Base-by-base conservation (phyloP, 2,113 vertebrate species). In the Euleptes europaea region DNA sequence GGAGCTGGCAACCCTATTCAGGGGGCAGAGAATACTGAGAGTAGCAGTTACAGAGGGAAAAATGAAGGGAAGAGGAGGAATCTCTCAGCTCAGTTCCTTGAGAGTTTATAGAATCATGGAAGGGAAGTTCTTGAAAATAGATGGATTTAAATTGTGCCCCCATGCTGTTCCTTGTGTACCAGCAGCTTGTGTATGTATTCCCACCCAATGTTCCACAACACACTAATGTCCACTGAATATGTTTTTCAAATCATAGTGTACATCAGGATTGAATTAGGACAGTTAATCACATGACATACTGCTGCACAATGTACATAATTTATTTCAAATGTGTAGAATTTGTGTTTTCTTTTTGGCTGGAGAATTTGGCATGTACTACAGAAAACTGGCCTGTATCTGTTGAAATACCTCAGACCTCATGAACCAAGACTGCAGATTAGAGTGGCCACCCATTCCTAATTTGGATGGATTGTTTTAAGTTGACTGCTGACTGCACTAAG, bases 241-340 rank as follows among this genome's bases (percentile, higher is more conserved):
- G 72, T 72, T 79, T 79, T 72, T 40, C 40, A 79, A 85, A 79
- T 26, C 67, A 47, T 33, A 72, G 57, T 85, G n/a, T 71, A n/a
- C 84, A 79, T 85, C 76, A 85, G 84, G 66, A 85, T 72, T 79
- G 76, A 85, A 85, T 85, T 85, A 85, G 76, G 71, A 42, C 57
- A 77, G 84, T 79, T 85, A 85, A 85, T 77, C 79, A 85, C 70
- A 79, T 85, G 79, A 85, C 71, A 77, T 63, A 79, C 76, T 79
- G 54, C 84, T 72, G 67, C 14, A 15, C 60, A 60, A 54, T 65
- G 23, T 79, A 33, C 76, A 79, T 85, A 85, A 85, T 85, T 79
- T 42, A 21, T 85, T 79, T 77, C 54, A 77, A 85, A 85, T 79
- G 84, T 54, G 2, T 85, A 79, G 76, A 85, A 85, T 85, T 72